Evolutionary conservation across 2,888 invertebrate genomes (phyloP), one percentile per base, ranked within the genome.

Genomic region (Loripinus fragilis): DNA sequence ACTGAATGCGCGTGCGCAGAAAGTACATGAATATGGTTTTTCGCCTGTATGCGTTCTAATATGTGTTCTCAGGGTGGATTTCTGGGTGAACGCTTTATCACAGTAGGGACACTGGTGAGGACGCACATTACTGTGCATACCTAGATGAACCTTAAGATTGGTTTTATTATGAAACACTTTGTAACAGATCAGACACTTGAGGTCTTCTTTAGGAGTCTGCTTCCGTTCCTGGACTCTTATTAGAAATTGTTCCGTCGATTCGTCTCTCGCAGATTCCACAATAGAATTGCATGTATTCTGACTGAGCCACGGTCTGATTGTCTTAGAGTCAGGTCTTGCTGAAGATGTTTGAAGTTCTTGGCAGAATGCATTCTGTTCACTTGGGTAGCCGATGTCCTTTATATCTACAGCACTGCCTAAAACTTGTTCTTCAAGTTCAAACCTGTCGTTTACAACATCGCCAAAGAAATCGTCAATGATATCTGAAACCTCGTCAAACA

Each of bases 51-150:
- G 87, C 8, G 81, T 83, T 35, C 87, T 74, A 20, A 82, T 72
- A 66, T 88, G 87, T n/a, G 86, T 86, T 17, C 84, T 78, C 30
- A 87, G 74, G 28, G 87, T 87, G 33, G 87, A 86, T 28, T 80
- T 85, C 78, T 87, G 87, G 12, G 80, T 81, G 48, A 87, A 87
- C 1, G 80, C 65, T 68, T 87, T 87, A 15, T 76, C 70, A 66
- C 87, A 87, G 68, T 76, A 71, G 15, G 76, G 64, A 48, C 87
- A 87, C 48, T 81, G 71, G 71, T 86, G 85, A 0, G 85, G 86
- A 12, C 83, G 77, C 15, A 60, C 65, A 0, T 74, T 77, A n/a
- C 68, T 79, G 52, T 87, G 85, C 23, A 65, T 65, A 5, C 76
- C 66, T 71, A 81, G 72, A 71, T 87, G 87, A n/a, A 78, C 77